Evolutionary conservation across 1,140 invertebrate genomes (phyloP).

Genomic region (Helicoverpa armigera): DNA sequence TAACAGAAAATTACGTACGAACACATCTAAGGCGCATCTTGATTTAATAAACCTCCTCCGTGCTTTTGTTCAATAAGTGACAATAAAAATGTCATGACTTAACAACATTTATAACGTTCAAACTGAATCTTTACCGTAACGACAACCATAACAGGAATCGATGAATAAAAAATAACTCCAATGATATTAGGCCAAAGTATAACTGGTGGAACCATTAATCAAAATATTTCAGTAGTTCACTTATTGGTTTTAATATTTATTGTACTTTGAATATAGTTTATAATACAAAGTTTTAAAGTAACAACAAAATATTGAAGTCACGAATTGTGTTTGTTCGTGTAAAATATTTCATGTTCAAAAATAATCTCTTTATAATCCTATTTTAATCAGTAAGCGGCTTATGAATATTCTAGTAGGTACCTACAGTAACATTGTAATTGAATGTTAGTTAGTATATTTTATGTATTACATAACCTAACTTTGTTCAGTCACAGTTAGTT

Average conservation of each 20-base stretch:
- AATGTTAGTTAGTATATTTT: no score
- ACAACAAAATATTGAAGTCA: conserved; percentile 3
- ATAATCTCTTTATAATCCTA: not conserved
- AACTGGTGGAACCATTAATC: not conserved
- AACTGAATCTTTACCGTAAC: not conserved
- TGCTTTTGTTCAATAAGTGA: not conserved
- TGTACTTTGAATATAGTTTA: conserved; percentile 13
- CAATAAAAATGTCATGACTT: conserved; percentile 14
- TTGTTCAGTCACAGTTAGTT: no score
- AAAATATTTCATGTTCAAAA: conserved; percentile 2
- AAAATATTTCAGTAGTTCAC: not conserved
- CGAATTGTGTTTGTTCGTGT: conserved; percentile 1
- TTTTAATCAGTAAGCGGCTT: not conserved
- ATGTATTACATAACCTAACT: no score
- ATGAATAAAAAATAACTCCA: conserved; percentile 19
- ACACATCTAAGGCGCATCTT: not conserved
- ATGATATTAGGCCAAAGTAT: not conserved
- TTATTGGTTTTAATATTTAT: conserved; percentile 11
- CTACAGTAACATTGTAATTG: no score
- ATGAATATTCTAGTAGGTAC: not conserved
- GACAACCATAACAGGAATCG: not conserved
- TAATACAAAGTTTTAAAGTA: not conserved
- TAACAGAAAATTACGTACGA: not conserved
- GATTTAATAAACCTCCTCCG: not conserved
- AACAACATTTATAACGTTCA: conserved; percentile 12